Percentiles rank a stretch among this genome's conserved stretches.
phyloP scores from a whole-genome alignment of 1,140 invertebrate species.

The Phortica variegata region DNA sequence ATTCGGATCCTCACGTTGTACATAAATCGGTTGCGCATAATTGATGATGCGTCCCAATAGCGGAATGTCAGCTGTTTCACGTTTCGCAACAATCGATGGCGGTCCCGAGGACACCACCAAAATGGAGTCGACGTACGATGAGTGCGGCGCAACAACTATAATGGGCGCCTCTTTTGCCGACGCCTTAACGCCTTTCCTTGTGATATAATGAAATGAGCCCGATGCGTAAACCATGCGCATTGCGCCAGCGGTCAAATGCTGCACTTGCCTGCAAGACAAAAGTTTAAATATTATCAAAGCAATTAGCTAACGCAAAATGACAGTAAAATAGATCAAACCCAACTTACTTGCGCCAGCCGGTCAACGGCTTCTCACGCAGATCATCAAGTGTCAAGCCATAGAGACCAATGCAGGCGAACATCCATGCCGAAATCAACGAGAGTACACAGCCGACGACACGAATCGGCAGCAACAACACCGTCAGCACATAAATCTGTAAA shows the following conservation, averaged over 20 bases:
- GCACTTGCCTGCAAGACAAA: conserved; percentile 29
- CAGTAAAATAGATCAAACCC: neutral
- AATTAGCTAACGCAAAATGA: neutral
- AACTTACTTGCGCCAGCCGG: conserved; percentile 80
- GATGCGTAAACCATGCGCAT: conserved; percentile 75
- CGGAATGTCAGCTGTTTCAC: conserved; percentile 73
- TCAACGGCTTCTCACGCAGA: conserved; percentile 70
- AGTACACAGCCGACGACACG: conserved; percentile 73
- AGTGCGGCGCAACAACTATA: conserved; percentile 86
- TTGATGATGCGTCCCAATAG: conserved; percentile 92
- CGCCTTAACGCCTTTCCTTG: conserved; percentile 68
- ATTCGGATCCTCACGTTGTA: conserved; percentile 87
- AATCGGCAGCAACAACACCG: conserved; percentile 74
- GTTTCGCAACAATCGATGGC: conserved; percentile 86
- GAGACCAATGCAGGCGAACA: conserved; percentile 76
- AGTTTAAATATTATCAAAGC: neutral
- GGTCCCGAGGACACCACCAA: conserved; percentile 76
- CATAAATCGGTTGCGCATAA: conserved; percentile 92
- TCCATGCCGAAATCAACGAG: conserved; percentile 76
- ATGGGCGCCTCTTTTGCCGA: conserved; percentile 75
- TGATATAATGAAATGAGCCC: conserved; percentile 78
- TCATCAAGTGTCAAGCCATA: conserved; percentile 76
- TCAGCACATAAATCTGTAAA: conserved; percentile 78
- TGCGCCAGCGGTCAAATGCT: conserved; percentile 32
- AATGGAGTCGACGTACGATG: conserved; percentile 86